Evolutionary conservation across 2,113 vertebrate species (phyloP), one percentile per base, ranked within the genome.

Genomic region (Sturnira hondurensis): DNA sequence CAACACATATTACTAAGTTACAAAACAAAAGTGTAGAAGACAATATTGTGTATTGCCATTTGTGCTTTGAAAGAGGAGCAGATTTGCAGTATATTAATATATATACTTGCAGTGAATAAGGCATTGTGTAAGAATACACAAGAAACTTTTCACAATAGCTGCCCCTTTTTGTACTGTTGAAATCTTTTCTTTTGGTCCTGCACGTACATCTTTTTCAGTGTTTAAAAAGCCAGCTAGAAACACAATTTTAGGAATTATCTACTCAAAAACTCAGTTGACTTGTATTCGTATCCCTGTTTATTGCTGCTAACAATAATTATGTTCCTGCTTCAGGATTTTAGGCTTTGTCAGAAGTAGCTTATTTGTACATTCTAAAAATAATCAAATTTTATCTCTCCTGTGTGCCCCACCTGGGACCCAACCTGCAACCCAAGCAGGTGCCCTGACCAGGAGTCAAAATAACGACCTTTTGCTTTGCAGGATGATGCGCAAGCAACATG

Each of bases 201-300:
- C 3, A 89, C 26, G 61, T 36, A 71, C 13, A 74, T 10, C 67
- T 50, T 68, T 85, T 56, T 70, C 54, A 47, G 28, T 61, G 43
- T 67, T 86, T 73, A 90, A 95, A 94, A 86, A 70, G 33, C 7
- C 38, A 92, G 43, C 26, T 71, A 92, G 7, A 92, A 91, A 85
- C 15, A 90, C 17, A 70, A 74, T 58, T 86, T 82, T 80, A 73
- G 41, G 20, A 88, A 83, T 45, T 58, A 71, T 22, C 28, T 77
- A 17, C 22, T 87, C 87, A 96, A 96, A 94, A 89, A 36, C 22
- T 82, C 19, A 85, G 70, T 33, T 73, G 38, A 14, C 24, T 77
- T 65, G 31, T 36, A 17, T 85, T 84, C 45, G 43, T 50, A 96
- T 96, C 83, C 78, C 56, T 73, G 86, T 81, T 61, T 82, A 91